A percentile compares a stretch with the other conserved stretches of the same genome.
phyloP scores from a whole-genome alignment of 2,113 vertebrate genomes.

The Stegastes partitus region DNA sequence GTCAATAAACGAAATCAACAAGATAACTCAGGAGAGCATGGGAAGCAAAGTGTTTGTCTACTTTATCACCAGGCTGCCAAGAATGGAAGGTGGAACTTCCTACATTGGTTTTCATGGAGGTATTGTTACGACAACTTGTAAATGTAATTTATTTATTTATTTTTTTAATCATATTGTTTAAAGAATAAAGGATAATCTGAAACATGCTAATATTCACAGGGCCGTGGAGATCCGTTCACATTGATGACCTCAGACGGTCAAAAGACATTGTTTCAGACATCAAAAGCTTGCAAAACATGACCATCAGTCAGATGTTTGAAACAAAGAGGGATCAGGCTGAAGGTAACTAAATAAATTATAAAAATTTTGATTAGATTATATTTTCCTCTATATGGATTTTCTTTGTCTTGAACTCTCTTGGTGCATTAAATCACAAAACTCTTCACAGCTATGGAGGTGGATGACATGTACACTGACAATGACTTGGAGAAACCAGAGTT shows the following conservation, averaged over 20 bases:
- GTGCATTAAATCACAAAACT: background rate
- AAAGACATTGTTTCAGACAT: conserved; percentile 90
- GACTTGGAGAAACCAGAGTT: conserved; percentile 49
- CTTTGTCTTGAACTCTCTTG: background rate
- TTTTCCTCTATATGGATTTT: background rate
- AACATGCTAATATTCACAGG: conserved; percentile 78
- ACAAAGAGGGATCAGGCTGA: conserved; percentile 46
- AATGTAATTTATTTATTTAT: background rate
- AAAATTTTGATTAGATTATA: background rate
- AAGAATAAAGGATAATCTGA: conserved; percentile 11
- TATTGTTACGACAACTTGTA: conserved; percentile 48
- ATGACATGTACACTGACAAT: conserved; percentile 70
- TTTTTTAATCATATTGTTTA: background rate
- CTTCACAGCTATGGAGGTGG: conserved; percentile 78
- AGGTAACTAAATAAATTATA: conserved; percentile 68
- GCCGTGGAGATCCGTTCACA: conserved; percentile 93
- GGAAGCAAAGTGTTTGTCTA: conserved; percentile 86
- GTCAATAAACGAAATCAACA: conserved; percentile 93
- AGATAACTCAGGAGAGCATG: conserved; percentile 71
- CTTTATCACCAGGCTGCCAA: conserved; percentile 93
- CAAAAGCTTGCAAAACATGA: conserved; percentile 88
- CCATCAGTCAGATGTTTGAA: conserved; percentile 93
- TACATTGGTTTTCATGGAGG: conserved; percentile 96
- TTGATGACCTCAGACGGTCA: conserved; percentile 93
- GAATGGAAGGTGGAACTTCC: conserved; percentile 88